Conservation (phyloP, 2,113 vertebrate species). For the Leptobrachium leishanense region DNA sequence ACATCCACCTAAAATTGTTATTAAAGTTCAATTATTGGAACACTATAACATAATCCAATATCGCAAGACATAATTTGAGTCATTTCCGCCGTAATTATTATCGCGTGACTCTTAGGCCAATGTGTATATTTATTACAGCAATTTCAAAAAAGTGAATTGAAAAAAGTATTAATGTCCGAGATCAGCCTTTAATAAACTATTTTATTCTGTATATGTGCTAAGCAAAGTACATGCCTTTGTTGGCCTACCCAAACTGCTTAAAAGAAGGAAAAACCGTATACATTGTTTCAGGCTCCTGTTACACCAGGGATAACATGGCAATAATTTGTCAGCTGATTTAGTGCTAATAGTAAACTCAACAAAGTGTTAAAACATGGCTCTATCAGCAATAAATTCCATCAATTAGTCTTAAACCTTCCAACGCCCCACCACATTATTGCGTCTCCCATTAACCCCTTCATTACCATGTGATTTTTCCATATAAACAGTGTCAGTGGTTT, state of each 20-base stretch:
- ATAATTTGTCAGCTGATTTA: too few species aligned
- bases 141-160: conserved; percentile 22
- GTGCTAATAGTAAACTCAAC: too few species aligned
- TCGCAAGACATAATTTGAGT: conserved; percentile 39
- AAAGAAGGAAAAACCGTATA: not conserved
- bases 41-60: conserved; percentile 50
- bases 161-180: conserved; percentile 16
- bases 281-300: too few species aligned
- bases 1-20: conserved; percentile 28
- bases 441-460: too few species aligned
- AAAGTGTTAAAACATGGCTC: too few species aligned
- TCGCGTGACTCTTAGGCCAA: conserved; percentile 34
- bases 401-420: too few species aligned
- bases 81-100: conserved; percentile 38
- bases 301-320: too few species aligned
- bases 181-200: not conserved
- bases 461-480: too few species aligned
- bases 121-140: conserved; percentile 39
- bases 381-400: too few species aligned
- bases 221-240: not conserved
- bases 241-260: not conserved
- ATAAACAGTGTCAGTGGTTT: too few species aligned
- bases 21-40: conserved; percentile 46
- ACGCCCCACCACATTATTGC: too few species aligned
- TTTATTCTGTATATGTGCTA: not conserved